Conservation (phyloP, 1,140 invertebrate genomes). For the Zaprionus inermis region DNA sequence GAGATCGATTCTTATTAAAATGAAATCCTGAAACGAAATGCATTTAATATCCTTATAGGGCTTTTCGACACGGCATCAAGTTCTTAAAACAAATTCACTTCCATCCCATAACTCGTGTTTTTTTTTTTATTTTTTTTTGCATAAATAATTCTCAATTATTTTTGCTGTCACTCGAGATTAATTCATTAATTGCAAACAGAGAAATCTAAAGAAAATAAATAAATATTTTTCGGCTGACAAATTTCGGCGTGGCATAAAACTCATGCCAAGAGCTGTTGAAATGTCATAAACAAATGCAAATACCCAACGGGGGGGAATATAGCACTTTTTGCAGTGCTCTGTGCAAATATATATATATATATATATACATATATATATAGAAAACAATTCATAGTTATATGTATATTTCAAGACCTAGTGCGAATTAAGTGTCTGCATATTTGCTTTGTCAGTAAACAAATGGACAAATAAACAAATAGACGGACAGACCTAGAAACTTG, state of each 20-base stretch:
- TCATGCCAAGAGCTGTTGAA: constrained; percentile 36
- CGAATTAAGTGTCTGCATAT: constrained; percentile 67
- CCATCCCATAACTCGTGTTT: not conserved
- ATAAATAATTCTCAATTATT: constrained; percentile 51
- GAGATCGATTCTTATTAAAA: constrained; percentile 24
- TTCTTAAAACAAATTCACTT: too few relatives aligned
- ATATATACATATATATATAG: not conserved
- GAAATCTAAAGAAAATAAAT: constrained; percentile 29
- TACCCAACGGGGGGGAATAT: constrained; percentile 9
- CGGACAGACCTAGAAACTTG: constrained; percentile 25
- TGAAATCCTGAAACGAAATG: too few relatives aligned
- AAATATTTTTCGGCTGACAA: constrained; percentile 42
- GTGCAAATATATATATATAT: constrained; percentile 5
- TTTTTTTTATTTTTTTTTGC: constrained; percentile 20
- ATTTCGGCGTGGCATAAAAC: constrained; percentile 9
- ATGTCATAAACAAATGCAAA: constrained; percentile 48
- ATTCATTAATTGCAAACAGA: constrained; percentile 61
- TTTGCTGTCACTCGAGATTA: constrained; percentile 61
- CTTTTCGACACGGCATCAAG: too few relatives aligned
- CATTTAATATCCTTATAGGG: not conserved
- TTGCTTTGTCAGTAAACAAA: constrained; percentile 65
- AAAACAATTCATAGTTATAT: not conserved
- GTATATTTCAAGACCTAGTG: constrained; percentile 35
- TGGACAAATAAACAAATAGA: constrained; percentile 30
- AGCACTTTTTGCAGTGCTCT: not conserved